These are phyloP conservation scores for Magallana nippona DNA, from an alignment of 2,888 invertebrate genomes.

Conservation along the genomic window DNA sequence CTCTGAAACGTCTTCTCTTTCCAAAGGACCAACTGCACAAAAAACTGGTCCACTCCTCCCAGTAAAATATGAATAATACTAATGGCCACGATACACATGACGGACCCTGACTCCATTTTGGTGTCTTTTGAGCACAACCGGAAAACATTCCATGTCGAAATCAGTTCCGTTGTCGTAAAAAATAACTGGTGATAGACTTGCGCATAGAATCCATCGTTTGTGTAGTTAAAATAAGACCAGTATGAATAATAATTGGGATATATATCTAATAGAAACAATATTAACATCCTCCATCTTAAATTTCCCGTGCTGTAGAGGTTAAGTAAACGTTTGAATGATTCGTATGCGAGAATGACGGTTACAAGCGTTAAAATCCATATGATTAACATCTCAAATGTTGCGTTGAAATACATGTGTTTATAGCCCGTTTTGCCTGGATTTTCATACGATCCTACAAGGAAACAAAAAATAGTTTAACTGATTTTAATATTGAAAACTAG, in stretches of 20 bases:
- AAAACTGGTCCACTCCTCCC: slow-evolving; percentile 68
- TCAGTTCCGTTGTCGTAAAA: slow-evolving; percentile 69
- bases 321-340: slow-evolving; percentile 58
- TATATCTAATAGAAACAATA: slow-evolving; percentile 60
- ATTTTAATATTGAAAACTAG: no score
- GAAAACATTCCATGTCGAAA: slow-evolving; percentile 61
- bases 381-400: slow-evolving; percentile 57
- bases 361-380: slow-evolving; percentile 61
- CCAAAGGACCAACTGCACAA: slow-evolving; percentile 60
- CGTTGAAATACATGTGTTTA: slow-evolving; percentile 72
- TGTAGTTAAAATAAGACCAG: slow-evolving; percentile 71
- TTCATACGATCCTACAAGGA: slow-evolving; percentile 65
- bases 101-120: slow-evolving; percentile 56
- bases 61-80: slow-evolving; percentile 68
- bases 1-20: slow-evolving; percentile 61
- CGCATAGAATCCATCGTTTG: slow-evolving; percentile 68
- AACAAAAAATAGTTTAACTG: not conserved
- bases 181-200: slow-evolving; percentile 66
- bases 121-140: slow-evolving; percentile 59
- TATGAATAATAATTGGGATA: slow-evolving; percentile 74
- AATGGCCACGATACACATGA: slow-evolving; percentile 63
- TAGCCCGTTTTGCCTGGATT: slow-evolving; percentile 61
- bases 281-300: slow-evolving; percentile 58
- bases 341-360: slow-evolving; percentile 59
- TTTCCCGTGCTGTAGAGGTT: slow-evolving; percentile 39